Evolutionary conservation across 2,113 vertebrate species (phyloP), one percentile per base, ranked within the genome.

Genomic region (Oncorhynchus gorbuscha): DNA sequence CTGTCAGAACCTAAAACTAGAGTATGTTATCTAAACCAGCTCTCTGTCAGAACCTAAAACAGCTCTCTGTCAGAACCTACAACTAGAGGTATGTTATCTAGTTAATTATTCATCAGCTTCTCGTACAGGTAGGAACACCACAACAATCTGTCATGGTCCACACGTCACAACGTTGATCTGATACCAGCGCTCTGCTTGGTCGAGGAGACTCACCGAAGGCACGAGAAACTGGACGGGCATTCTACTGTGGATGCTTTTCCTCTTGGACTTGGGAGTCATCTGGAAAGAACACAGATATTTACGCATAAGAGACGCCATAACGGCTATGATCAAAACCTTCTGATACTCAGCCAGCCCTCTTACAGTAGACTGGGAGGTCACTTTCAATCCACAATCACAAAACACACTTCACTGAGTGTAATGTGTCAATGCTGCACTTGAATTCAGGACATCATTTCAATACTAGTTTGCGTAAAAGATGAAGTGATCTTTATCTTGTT

Each of bases 261-360:
- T 94, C 89, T 99, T 99, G 79, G 97, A 96, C 90, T 97, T 99
- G 45, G 97, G 97, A 74, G 97, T 99, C 97, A 99, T 97, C 97
- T 99, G 88, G 67, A 85, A 59, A 55, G n/a, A 13, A 74, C 9
- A n/a, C 26, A 72, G 0, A 81, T 28, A 12, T 24, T 4, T 28
- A 68, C 28, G 18, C 24, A 68, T 24, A 32, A 20, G 26, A 68
- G 9, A 68, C 5, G 28, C 28, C 30, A 69, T 16, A 39, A 20
- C 16, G 1, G 1, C 18, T 8, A 30, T 11, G 1, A 8, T 3
- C 67, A 39, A 35, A 39, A 69, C 30, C 16, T 9, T 3, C 67
- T 69, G 30, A 16, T 39, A 35, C 6, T 61, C 58, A 61, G 11
- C 58, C 58, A 59, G 58, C 20, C 9, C 20, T 20, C 58, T 61